These are phyloP conservation scores for Ceratitis capitata DNA, from an alignment of 1,140 invertebrate genomes.

Conservation along the genomic window DNA sequence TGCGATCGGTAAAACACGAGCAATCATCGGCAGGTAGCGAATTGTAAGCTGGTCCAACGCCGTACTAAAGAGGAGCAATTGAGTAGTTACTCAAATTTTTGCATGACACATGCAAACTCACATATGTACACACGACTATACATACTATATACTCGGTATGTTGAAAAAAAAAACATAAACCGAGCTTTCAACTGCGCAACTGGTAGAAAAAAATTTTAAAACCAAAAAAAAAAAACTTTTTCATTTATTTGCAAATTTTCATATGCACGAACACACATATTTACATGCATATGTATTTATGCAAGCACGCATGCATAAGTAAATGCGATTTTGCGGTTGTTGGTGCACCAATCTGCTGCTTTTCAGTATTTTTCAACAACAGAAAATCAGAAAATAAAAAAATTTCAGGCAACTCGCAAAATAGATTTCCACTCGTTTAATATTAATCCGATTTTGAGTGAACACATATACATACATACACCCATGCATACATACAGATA, in stretches of 20 bases:
- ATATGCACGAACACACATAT: background rate
- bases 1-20: too few species aligned
- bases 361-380: background rate
- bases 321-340: background rate
- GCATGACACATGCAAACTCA: background rate
- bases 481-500: background rate
- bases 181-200: background rate
- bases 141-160: too few species aligned
- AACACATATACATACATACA: background rate
- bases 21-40: too few species aligned
- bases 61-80: too few species aligned
- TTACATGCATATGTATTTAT: background rate
- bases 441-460: background rate
- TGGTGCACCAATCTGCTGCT: background rate
- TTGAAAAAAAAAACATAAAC: too few species aligned
- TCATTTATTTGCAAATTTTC: conserved; percentile 23
- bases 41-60: too few species aligned
- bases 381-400: background rate
- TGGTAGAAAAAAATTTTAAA: too few species aligned
- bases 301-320: background rate
- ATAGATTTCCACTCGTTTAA: conserved; percentile 29
- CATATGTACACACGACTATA: too few species aligned
- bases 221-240: too few species aligned
- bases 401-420: background rate
- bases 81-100: too few species aligned